Evolutionary conservation across 2,888 invertebrate species (phyloP).

Genomic region (Phengaris alcon): DNA sequence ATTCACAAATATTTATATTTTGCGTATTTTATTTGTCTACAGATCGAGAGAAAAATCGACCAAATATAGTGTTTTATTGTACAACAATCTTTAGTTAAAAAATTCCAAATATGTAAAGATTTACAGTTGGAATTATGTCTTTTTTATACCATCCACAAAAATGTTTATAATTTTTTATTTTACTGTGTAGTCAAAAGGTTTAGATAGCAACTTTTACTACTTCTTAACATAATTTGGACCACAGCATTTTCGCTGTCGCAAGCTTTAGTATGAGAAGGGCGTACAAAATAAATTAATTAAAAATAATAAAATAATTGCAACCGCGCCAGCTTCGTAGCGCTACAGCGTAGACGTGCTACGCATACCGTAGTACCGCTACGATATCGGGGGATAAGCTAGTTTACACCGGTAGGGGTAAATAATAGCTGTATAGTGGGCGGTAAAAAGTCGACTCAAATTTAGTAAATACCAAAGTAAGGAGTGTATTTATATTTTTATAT

Average conservation of each 20-base stretch:
- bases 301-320: conserved; percentile 21
- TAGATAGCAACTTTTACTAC: background rate
- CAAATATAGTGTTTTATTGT: background rate
- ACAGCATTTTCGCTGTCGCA: background rate
- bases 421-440: background rate
- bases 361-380: conserved; percentile 3
- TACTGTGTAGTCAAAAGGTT: background rate
- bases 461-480: no score
- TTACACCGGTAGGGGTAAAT: background rate
- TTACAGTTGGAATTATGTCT: no score
- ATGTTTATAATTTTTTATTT: no score
- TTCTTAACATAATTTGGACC: background rate
- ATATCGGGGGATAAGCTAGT: background rate
- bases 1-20: conserved; percentile 3
- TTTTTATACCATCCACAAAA: no score
- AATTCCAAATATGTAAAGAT: no score
- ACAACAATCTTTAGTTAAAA: no score
- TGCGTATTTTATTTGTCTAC: no score
- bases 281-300: conserved; percentile 18
- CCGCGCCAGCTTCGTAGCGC: conserved; percentile 17
- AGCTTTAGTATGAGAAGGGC: conserved; percentile 1
- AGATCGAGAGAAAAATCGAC: no score
- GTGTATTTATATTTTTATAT: no score
- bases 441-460: conserved; percentile 56
- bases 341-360: conserved; percentile 26